Evolutionary conservation across 1,140 invertebrate species (phyloP).

Genomic region (Zaprionus ornatus): DNA sequence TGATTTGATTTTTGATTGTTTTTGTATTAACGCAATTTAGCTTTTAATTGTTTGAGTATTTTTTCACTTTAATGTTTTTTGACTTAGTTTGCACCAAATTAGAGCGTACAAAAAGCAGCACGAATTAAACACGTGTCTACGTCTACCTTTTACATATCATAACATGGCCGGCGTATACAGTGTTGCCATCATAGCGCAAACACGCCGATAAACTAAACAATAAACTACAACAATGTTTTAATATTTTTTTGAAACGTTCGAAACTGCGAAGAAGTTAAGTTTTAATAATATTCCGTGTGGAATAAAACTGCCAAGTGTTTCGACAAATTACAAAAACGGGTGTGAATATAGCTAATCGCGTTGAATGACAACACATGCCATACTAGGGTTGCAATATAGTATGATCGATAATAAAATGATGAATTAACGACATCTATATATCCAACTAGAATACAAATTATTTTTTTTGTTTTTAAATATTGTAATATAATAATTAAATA

Average conservation of each 20-base stretch:
- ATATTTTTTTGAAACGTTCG: slow-evolving; percentile 4
- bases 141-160: slow-evolving; percentile 82
- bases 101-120: slow-evolving; percentile 48
- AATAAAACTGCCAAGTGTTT: slow-evolving; percentile 43
- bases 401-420: slow-evolving; percentile 2
- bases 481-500: too few relatives aligned
- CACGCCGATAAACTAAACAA: slow-evolving; percentile 30
- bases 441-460: not conserved
- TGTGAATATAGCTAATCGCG: slow-evolving; percentile 40
- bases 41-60: slow-evolving; percentile 26
- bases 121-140: slow-evolving; percentile 83
- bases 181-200: slow-evolving; percentile 59
- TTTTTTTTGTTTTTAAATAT: too few relatives aligned
- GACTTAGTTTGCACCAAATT: slow-evolving; percentile 51
- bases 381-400: slow-evolving; percentile 19
- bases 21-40: slow-evolving; percentile 32
- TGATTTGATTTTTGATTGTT: slow-evolving; percentile 39
- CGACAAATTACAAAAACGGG: slow-evolving; percentile 57
- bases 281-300: not conserved
- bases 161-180: slow-evolving; percentile 82
- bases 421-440: slow-evolving; percentile 13
- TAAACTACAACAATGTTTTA: not conserved
- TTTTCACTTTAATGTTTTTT: slow-evolving; percentile 49
- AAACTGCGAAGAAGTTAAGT: not conserved
- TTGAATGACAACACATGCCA: slow-evolving; percentile 52